Evolutionary conservation across 2,113 vertebrate species (phyloP), one percentile per base, ranked within the genome.

Genomic region (Apteryx owenii): DNA sequence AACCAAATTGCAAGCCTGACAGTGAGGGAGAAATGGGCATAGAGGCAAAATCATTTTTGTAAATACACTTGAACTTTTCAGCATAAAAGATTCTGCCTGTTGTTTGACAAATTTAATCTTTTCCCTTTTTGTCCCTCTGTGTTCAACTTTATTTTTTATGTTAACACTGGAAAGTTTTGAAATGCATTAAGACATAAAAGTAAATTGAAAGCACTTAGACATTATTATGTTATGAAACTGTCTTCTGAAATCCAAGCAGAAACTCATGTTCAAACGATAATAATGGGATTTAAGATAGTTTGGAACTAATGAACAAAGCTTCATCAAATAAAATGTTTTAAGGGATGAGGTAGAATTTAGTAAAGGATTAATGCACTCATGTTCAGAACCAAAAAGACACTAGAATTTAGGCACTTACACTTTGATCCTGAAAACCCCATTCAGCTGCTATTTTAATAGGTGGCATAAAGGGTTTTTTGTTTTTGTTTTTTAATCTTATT

Each of bases 1-100:
- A 96, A 38, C 13, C 72, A 93, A 94, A 92, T 75, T 94, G 21
- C 0, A 1, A 81, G 18, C 14, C 40, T 86, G 76, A 93, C 79
- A 78, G 72, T 71, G 61, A 36, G 64, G 38, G 82, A 91, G 53
- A 96, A 95, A 81, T 70, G 22, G 62, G 89, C 81, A 77, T 23
- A 93, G 88, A 94, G 26, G 33, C 5, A 90, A 90, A 96, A 90
- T 60, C 40, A 58, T 56, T 92, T 92, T 82, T 83, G 88, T 90
- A 96, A 95, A 86, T 93, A 96, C 16, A 85, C 54, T 91, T 90
- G 68, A 95, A 91, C 48, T 83, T 96, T 91, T 86, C 92, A 93
- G 12, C 23, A 70, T 73, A 68, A 85, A 95, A 85, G 71, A 88
- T 83, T 69, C 40, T 79, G 10, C 48, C 44, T 80, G 17, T 73